These are phyloP conservation scores for Gortyna flavago DNA, from an alignment of 2,888 invertebrate genomes.

Conservation along the genomic window DNA sequence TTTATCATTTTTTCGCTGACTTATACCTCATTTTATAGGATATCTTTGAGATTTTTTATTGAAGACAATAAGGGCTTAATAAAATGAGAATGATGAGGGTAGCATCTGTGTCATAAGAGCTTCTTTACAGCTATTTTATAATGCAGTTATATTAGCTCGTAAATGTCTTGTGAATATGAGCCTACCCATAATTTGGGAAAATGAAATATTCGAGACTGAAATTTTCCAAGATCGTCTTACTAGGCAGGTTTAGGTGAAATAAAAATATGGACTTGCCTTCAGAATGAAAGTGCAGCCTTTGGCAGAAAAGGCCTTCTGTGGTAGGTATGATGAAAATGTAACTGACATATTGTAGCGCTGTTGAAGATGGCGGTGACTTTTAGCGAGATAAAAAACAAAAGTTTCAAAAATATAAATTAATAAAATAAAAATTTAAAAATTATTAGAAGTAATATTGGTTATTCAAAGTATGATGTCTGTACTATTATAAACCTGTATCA, in stretches of 20 bases:
- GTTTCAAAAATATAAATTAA: no score
- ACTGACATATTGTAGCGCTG: background rate
- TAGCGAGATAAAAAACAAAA: no score
- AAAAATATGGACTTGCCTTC: background rate
- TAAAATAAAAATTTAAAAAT: no score
- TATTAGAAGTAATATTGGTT: no score
- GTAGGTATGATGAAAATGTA: background rate
- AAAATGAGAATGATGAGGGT: constrained; percentile 79
- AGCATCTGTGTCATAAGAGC: constrained; percentile 60
- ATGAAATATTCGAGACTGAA: constrained; percentile 7
- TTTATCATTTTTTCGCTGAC: constrained; percentile 75
- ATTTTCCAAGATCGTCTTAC: background rate
- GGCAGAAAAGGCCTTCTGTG: background rate
- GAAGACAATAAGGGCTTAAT: constrained; percentile 86
- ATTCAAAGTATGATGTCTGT: no score
- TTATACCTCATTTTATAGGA: constrained; percentile 77
- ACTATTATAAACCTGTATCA: background rate
- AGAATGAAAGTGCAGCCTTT: background rate
- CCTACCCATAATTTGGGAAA: constrained; percentile 15
- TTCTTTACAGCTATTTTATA: constrained; percentile 57
- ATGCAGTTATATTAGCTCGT: constrained; percentile 52
- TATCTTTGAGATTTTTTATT: constrained; percentile 85
- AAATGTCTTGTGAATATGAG: constrained; percentile 42
- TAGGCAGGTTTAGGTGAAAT: no score
- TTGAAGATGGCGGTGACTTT: background rate